These are phyloP conservation scores for Keiferia lycopersicella DNA, from an alignment of 2,888 invertebrate genomes.

Conservation along the genomic window DNA sequence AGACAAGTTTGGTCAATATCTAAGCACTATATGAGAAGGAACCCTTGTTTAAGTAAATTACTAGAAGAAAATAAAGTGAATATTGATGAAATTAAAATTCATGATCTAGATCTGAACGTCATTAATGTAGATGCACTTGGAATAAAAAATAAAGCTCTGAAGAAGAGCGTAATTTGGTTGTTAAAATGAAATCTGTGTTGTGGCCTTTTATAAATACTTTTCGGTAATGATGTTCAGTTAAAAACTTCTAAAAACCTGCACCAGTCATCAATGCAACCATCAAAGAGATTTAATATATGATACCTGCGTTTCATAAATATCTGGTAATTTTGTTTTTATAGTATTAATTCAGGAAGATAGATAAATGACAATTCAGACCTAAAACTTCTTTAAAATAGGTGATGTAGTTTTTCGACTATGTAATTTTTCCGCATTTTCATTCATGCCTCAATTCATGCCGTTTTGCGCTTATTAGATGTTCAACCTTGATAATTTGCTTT, in stretches of 20 bases:
- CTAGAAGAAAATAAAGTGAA: constrained; percentile 44
- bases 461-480: too few species aligned
- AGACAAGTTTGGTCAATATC: constrained; percentile 45
- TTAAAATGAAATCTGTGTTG: constrained; percentile 38
- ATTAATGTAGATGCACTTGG: constrained; percentile 47
- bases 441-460: too few species aligned
- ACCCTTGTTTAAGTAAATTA: constrained; percentile 39
- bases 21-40: constrained; percentile 43
- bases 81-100: constrained; percentile 48
- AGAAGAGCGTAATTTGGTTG: constrained; percentile 44
- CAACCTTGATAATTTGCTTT: too few species aligned
- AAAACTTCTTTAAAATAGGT: too few species aligned
- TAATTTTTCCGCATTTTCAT: too few species aligned
- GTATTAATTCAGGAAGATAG: too few species aligned
- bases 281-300: background rate
- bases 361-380: too few species aligned
- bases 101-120: constrained; percentile 44
- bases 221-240: background rate
- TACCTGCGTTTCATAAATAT: too few species aligned
- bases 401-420: too few species aligned
- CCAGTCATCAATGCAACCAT: too few species aligned
- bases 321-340: too few species aligned
- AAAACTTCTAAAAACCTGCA: background rate
- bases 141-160: constrained; percentile 46
- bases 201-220: background rate